phyloP scores from a whole-genome alignment of 2,113 vertebrate genomes.

The Morone chrysops region DNA sequence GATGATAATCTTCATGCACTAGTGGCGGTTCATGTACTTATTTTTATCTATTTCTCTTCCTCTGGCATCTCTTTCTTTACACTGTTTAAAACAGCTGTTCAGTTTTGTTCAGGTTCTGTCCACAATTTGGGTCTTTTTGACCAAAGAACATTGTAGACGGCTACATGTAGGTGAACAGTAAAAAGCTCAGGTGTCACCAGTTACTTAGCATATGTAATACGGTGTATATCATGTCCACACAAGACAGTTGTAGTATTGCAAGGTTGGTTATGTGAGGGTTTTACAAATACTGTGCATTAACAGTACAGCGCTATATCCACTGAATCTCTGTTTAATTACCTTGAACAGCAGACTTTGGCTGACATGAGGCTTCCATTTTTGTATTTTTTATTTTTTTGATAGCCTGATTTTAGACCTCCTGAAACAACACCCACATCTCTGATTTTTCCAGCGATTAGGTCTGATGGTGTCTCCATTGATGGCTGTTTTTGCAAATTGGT shows the following conservation, averaged over 20 bases:
- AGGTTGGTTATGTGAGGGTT: background rate
- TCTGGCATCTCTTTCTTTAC: conserved; percentile 1
- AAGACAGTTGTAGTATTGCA: background rate
- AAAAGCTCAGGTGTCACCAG: background rate
- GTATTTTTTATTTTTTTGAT: background rate
- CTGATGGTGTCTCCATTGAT: background rate
- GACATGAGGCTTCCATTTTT: background rate
- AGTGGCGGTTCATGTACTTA: background rate
- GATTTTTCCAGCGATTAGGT: background rate
- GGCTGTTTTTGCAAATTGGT: background rate
- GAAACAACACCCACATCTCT: background rate
- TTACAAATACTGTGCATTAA: background rate
- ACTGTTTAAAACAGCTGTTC: conserved; percentile 9
- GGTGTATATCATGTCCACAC: no score
- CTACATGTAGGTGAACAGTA: no score
- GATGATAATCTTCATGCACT: conserved; percentile 8
- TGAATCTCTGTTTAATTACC: background rate
- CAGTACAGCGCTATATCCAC: background rate
- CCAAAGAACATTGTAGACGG: background rate
- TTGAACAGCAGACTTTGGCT: background rate
- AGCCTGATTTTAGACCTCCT: background rate
- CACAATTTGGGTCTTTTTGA: background rate
- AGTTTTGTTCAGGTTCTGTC: background rate
- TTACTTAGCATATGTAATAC: background rate
- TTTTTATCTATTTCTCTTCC: conserved; percentile 15